These are phyloP conservation scores for Saccostrea glomerata DNA, from an alignment of 1,140 invertebrate species.

Conservation along the genomic window DNA sequence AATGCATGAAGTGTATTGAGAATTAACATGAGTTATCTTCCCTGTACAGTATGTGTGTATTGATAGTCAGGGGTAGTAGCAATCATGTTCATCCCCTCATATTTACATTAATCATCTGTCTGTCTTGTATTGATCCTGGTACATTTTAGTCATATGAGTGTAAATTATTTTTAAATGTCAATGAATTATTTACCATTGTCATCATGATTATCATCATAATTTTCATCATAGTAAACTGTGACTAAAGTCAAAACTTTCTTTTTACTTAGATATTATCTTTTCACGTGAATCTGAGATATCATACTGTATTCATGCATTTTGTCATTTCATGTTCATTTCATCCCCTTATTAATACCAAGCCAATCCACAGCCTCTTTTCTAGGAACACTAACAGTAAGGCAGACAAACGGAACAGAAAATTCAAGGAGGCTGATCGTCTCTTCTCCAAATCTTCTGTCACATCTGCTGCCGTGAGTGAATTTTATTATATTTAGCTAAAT, in stretches of 20 bases:
- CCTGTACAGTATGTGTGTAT: too few relatives aligned
- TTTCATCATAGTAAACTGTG: too few relatives aligned
- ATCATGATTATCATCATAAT: too few relatives aligned
- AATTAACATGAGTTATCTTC: too few relatives aligned
- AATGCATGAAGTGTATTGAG: too few relatives aligned
- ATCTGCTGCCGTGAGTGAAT: slow-evolving; percentile 92
- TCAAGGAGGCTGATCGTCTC: slow-evolving; percentile 97
- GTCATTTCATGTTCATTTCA: slow-evolving; percentile 35
- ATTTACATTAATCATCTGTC: not conserved
- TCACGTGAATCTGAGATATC: not conserved
- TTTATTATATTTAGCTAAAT: not conserved
- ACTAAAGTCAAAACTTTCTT: too few relatives aligned
- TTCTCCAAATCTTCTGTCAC: slow-evolving; percentile 99
- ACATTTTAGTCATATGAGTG: not conserved
- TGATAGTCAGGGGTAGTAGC: not conserved
- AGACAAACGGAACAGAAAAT: slow-evolving; percentile 97
- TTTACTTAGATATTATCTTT: not conserved
- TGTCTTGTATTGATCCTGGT: not conserved
- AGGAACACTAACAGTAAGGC: slow-evolving; percentile 87
- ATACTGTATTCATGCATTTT: slow-evolving; percentile 10
- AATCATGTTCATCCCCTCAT: not conserved
- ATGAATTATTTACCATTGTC: too few relatives aligned
- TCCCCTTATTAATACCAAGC: not conserved
- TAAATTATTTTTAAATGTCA: too few relatives aligned
- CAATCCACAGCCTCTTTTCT: slow-evolving; percentile 54